Conservation (phyloP, 2,888 invertebrate genomes). For the Andrena trimmerana region DNA sequence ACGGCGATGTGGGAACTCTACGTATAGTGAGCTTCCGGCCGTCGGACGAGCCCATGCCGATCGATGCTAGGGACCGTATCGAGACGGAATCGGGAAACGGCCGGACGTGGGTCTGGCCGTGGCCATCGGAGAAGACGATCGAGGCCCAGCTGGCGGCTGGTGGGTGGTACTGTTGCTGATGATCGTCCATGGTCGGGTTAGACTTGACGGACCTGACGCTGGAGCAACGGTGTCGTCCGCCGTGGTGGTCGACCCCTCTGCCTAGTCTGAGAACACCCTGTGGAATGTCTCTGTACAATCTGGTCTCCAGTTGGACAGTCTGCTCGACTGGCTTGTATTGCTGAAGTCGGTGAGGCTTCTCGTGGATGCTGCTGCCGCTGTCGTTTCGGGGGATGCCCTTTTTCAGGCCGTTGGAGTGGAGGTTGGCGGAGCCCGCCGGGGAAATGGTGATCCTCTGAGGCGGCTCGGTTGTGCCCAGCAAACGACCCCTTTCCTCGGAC, state of each 20-base stretch:
- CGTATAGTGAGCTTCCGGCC: constrained; percentile 94
- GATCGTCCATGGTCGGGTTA: constrained; percentile 77
- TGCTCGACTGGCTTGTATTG: constrained; percentile 49
- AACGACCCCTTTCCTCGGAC: constrained; percentile 76
- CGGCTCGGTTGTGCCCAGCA: constrained; percentile 59
- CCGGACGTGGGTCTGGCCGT: constrained; percentile 86
- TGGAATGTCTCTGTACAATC: constrained; percentile 28
- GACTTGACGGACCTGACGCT: constrained; percentile 80
- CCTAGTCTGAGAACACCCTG: constrained; percentile 42
- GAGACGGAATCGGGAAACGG: constrained; percentile 88
- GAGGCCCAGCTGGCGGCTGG: constrained; percentile 82
- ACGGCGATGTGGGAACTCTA: constrained; percentile 93
- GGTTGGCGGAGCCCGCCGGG: constrained; percentile 35
- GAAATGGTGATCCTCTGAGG: constrained; percentile 61
- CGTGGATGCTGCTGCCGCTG: constrained; percentile 77
- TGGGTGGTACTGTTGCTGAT: constrained; percentile 73
- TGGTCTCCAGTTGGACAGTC: constrained; percentile 51
- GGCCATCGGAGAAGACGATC: constrained; percentile 88
- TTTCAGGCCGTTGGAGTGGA: constrained; percentile 65
- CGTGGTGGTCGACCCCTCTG: constrained; percentile 58
- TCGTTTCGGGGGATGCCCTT: constrained; percentile 64
- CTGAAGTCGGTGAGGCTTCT: constrained; percentile 53
- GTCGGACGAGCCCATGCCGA: constrained; percentile 95
- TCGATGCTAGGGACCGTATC: constrained; percentile 92
- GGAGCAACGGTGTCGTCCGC: constrained; percentile 74